Base-by-base conservation (phyloP, 2,113 vertebrate species). In the Nothoprocta pentlandii region DNA sequence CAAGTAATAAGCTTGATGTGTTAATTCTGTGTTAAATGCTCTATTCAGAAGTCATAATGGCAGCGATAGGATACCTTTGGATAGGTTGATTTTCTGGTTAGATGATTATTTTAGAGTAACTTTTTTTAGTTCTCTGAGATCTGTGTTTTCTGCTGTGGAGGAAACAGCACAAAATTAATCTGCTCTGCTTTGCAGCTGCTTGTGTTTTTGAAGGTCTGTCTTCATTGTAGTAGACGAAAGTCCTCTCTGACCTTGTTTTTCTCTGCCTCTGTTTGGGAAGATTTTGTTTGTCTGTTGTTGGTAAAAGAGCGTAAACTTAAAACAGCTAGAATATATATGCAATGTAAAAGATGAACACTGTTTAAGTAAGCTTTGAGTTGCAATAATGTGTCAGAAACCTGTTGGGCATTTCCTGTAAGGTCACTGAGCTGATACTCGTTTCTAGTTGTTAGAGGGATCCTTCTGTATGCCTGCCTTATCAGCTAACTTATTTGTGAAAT, bases 31-130 rank as follows among this genome's bases (percentile, higher is more conserved):
- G 2, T 49, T 15, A 69, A 3, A 80, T 90, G 42, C 51, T 75
- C 16, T 12, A 26, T 30, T 26, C 62, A 67, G 32, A 71, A 77
- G 6, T 61, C 69, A n/a, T 15, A 85, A 74, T 49, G 44, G 56
- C 41, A 44, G 71, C n/a, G 39, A 44, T 76, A 59, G 36, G 36
- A 39, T 7, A 8, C 36, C 17, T 63, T 89, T 67, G 30, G 17
- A 71, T 83, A 83, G 34, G n/a, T 75, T 94, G 42, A 75, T 79
- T 36, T 91, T 80, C 95, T 61, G 17, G 19, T 47, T 92, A 81
- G 84, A 36, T 87, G 28, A 56, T 71, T 39, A 36, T 80, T 85
- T 81, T 88, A n/a, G 66, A 84, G 41, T 94, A 80, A 74, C 42
- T 53, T 85, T 89, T 76, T 30, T 58, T 80, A 78, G 49, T 54